A percentile compares a stretch with the other conserved stretches of the same genome.
Evolutionary conservation across 2,888 invertebrate species (phyloP).

Genomic region (Rhabditophanes sp.): DNA sequence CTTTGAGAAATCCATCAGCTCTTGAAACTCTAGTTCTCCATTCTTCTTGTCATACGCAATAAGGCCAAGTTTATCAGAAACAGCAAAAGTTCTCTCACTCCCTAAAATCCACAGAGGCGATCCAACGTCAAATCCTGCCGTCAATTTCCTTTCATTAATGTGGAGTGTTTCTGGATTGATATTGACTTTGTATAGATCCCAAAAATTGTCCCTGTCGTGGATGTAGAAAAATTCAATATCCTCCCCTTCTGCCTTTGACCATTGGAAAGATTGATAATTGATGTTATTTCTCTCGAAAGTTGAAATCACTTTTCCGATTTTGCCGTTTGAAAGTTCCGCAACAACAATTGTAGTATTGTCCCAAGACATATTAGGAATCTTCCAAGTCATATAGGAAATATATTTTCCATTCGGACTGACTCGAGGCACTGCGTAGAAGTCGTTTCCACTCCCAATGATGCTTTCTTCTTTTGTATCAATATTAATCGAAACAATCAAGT

Average conservation of each 20-base stretch:
- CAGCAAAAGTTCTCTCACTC: too few species aligned
- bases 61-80: too few species aligned
- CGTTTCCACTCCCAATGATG: constrained; percentile 36
- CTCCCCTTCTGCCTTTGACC: too few species aligned
- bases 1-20: constrained; percentile 7
- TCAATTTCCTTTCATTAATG: too few species aligned
- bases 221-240: constrained; percentile 43
- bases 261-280: constrained; percentile 15
- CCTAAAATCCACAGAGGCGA: too few species aligned
- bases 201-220: constrained; percentile 43
- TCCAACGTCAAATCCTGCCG: too few species aligned
- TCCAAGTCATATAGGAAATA: constrained; percentile 48
- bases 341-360: constrained; percentile 45
- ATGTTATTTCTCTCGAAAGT: too few species aligned
- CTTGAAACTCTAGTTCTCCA: constrained; percentile 4
- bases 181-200: constrained; percentile 45
- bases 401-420: constrained; percentile 45
- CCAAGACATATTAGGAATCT: constrained; percentile 49
- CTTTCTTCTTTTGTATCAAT: too few species aligned
- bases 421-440: constrained; percentile 47
- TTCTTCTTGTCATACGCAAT: too few species aligned
- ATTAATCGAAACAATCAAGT: too few species aligned
- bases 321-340: constrained; percentile 31
- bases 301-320: too few species aligned
- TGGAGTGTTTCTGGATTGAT: constrained; percentile 5